Evolutionary conservation across 1,140 invertebrate species (phyloP).

Genomic region (Akabosia matsudoensis): DNA sequence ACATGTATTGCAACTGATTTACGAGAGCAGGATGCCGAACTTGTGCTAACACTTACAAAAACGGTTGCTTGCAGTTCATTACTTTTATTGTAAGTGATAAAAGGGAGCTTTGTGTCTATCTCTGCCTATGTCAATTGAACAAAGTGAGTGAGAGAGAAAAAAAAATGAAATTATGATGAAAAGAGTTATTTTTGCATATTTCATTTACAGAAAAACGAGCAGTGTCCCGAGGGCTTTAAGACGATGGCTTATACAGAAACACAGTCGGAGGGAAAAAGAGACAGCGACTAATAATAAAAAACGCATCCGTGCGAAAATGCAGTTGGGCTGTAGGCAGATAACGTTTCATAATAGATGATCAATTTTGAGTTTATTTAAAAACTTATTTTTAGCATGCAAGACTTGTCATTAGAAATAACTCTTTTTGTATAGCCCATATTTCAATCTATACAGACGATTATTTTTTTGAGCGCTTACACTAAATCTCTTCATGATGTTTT

Average conservation of each 20-base stretch:
- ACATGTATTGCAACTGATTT: too few relatives aligned
- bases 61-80: not conserved
- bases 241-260: not conserved
- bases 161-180: not conserved
- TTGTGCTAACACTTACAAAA: too few relatives aligned
- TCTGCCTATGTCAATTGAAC: not conserved
- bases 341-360: not conserved
- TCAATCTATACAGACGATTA: too few relatives aligned
- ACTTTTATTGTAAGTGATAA: not conserved
- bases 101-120: not conserved
- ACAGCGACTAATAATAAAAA: not conserved
- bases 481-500: not conserved
- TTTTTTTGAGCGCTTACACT: not conserved
- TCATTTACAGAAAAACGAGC: not conserved
- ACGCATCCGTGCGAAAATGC: not conserved
- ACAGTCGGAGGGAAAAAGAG: conserved; percentile 4
- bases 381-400: not conserved
- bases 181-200: not conserved
- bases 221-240: not conserved
- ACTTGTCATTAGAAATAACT: too few relatives aligned
- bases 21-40: too few relatives aligned
- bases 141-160: not conserved
- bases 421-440: too few relatives aligned
- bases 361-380: not conserved
- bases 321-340: not conserved